Percentiles rank a stretch among this genome's conserved stretches.
Evolutionary conservation across 1,140 invertebrate genomes (phyloP).

Genomic region (Calliphora vicina): DNA sequence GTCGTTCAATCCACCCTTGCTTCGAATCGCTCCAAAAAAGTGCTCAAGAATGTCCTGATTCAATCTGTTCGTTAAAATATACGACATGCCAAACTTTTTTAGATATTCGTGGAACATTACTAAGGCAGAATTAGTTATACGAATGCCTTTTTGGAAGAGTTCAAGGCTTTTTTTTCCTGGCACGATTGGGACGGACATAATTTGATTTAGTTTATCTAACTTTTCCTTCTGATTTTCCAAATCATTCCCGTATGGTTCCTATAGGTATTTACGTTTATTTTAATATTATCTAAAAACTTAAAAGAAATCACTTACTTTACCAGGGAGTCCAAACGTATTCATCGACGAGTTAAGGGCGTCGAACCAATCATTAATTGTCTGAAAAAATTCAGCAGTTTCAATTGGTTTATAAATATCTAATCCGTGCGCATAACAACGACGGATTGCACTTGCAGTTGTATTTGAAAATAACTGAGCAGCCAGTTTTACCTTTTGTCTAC

Average conservation of each 20-base stretch:
- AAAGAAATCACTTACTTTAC: neutral
- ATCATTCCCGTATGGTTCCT: neutral
- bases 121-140: conserved; percentile 4
- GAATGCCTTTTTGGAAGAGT: conserved; percentile 27
- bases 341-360: conserved; percentile 8
- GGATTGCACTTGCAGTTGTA: neutral
- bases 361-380: conserved; percentile 12
- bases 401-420: conserved; percentile 18
- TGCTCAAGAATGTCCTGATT: conserved; percentile 54
- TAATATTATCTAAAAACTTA: neutral
- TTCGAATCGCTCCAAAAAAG: conserved; percentile 50
- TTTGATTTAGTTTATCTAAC: too few relatives aligned
- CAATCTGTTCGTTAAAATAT: conserved; percentile 46
- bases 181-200: neutral
- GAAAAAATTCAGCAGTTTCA: conserved; percentile 15
- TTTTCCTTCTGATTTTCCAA: too few relatives aligned
- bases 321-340: neutral
- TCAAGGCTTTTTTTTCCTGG: neutral
- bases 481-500: neutral
- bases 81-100: conserved; percentile 15
- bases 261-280: neutral
- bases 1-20: conserved; percentile 45
- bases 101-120: too few relatives aligned
- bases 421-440: neutral
- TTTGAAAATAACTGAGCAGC: neutral